Evolutionary conservation across 1,140 invertebrate genomes (phyloP).

Genomic region (Zaprionus ghesquierei): DNA sequence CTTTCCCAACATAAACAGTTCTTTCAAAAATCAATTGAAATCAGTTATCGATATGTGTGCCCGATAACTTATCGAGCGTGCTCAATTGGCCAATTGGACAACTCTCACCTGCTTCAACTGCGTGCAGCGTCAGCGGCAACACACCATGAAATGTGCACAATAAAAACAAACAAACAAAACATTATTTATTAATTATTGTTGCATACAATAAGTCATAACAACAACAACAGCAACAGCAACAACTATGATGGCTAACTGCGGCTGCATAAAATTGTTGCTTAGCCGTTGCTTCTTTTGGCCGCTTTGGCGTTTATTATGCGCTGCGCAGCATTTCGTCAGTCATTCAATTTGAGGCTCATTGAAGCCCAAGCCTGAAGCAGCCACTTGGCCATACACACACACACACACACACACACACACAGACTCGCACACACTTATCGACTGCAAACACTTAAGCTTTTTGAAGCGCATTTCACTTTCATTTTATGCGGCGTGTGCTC

Average conservation of each 20-base stretch:
- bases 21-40: not conserved
- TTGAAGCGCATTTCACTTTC: slow-evolving; percentile 75
- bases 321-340: slow-evolving; percentile 67
- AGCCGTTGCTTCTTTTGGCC: slow-evolving; percentile 39
- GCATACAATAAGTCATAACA: slow-evolving; percentile 48
- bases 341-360: slow-evolving; percentile 70
- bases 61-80: slow-evolving; percentile 44
- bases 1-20: not conserved
- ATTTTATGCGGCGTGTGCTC: slow-evolving; percentile 48
- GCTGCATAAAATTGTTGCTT: slow-evolving; percentile 37
- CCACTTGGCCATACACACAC: slow-evolving; percentile 33
- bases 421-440: not conserved
- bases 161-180: slow-evolving; percentile 33
- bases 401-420: not conserved
- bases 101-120: slow-evolving; percentile 18
- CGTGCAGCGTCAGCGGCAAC: slow-evolving; percentile 8
- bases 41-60: slow-evolving; percentile 13
- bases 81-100: slow-evolving; percentile 42
- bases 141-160: slow-evolving; percentile 29
- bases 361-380: slow-evolving; percentile 52
- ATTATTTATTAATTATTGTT: slow-evolving; percentile 74
- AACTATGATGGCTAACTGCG: not conserved
- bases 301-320: slow-evolving; percentile 58
- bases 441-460: slow-evolving; percentile 55
- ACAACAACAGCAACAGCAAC: slow-evolving; percentile 1